A percentile compares a stretch with the other conserved stretches of the same genome.
These are phyloP conservation scores for Ianthella basta DNA, from an alignment of 37 sponge, comb jelly and placozoan genomes.

Conservation along the genomic window DNA sequence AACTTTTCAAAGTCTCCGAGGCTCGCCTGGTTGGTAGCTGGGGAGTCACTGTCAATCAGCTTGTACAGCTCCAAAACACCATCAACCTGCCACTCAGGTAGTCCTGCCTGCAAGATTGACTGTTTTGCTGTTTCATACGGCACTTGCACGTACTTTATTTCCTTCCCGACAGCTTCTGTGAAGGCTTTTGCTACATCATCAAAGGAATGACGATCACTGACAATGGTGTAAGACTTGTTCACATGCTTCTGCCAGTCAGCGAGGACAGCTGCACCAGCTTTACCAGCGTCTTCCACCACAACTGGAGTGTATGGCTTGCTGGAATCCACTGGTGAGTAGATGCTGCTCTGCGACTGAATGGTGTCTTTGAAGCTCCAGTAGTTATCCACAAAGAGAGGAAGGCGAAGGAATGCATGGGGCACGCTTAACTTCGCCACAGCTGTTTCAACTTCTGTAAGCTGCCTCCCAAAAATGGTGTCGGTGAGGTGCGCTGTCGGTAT, in stretches of 20 bases:
- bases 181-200: conserved; percentile 34
- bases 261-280: conserved; percentile 49
- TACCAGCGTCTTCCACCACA: conserved; percentile 47
- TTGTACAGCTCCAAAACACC: conserved; percentile 44
- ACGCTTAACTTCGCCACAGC: conserved; percentile 27
- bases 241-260: conserved; percentile 35
- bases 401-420: conserved; percentile 49
- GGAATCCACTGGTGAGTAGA: conserved; percentile 52
- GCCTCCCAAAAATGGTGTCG: conserved; percentile 43
- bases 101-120: conserved; percentile 34
- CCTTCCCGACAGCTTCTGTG: conserved; percentile 30
- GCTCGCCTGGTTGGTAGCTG: neutral
- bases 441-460: conserved; percentile 22
- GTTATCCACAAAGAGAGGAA: conserved; percentile 48
- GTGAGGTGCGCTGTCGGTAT: conserved; percentile 8
- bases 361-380: conserved; percentile 1
- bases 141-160: conserved; percentile 38
- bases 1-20: conserved; percentile 29
- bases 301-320: conserved; percentile 42
- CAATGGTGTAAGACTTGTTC: conserved; percentile 47
- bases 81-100: conserved; percentile 47
- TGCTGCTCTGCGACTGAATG: conserved; percentile 19
- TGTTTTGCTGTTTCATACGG: conserved; percentile 55
- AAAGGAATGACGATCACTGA: conserved; percentile 50
- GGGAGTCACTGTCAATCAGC: conserved; percentile 45